phyloP scores from a whole-genome alignment of 2,797 vertebrate genomes.

The Benthosema pterotum region DNA sequence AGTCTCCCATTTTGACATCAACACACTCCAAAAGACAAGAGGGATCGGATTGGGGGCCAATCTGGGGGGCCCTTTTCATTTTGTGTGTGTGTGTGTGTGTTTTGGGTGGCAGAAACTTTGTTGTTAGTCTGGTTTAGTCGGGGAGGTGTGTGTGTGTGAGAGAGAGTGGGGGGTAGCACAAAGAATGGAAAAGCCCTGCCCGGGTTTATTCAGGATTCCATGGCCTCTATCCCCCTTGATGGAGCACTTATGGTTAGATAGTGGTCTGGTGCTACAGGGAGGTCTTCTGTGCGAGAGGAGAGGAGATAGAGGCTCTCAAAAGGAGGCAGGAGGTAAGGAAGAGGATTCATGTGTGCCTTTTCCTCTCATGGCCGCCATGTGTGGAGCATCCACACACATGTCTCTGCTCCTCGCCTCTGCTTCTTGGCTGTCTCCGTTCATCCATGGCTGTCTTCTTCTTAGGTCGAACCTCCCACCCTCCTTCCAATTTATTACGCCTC shows the following conservation, averaged over 20 bases:
- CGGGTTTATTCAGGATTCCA: slow-evolving; percentile 17
- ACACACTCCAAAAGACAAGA: slow-evolving; percentile 45
- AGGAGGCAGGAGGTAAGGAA: slow-evolving; percentile 45
- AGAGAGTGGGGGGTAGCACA: slow-evolving; percentile 29
- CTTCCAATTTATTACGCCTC: not conserved
- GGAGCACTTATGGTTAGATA: slow-evolving; percentile 40
- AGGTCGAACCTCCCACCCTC: not conserved
- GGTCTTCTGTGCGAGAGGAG: slow-evolving; percentile 38
- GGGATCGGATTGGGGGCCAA: slow-evolving; percentile 14
- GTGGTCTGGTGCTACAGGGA: slow-evolving; percentile 48
- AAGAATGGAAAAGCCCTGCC: slow-evolving; percentile 22
- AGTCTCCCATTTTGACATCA: slow-evolving; percentile 69
- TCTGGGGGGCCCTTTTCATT: too few species aligned
- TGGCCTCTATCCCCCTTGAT: slow-evolving; percentile 6
- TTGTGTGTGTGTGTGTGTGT: too few species aligned
- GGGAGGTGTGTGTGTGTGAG: too few species aligned
- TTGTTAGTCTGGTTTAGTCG: too few species aligned
- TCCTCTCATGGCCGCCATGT: slow-evolving; percentile 53
- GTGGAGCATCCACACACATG: slow-evolving; percentile 58
- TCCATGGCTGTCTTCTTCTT: not conserved
- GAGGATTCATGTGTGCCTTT: slow-evolving; percentile 45
- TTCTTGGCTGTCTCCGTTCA: slow-evolving; percentile 6
- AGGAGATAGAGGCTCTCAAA: slow-evolving; percentile 41
- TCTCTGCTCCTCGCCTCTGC: slow-evolving; percentile 5
- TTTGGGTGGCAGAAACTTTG: too few species aligned